Evolutionary conservation across 1,140 invertebrate genomes (phyloP).

Genomic region (Tribolium madens): DNA sequence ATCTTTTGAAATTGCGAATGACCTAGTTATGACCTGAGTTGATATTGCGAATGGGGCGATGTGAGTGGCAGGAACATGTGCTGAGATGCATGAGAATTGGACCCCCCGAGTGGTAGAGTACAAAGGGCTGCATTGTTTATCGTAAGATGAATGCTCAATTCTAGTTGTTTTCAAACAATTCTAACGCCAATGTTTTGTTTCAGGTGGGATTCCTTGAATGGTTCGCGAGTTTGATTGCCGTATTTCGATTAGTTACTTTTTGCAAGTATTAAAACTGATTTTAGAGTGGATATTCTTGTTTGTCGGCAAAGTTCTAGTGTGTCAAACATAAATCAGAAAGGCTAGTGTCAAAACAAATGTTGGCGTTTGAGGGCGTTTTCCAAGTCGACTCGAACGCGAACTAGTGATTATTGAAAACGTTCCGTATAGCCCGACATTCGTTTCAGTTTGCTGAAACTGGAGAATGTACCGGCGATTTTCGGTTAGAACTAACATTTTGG

Average conservation of each 20-base stretch:
- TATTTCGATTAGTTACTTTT: slow-evolving; percentile 26
- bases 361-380: slow-evolving; percentile 40
- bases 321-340: slow-evolving; percentile 47
- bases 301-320: not conserved
- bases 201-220: slow-evolving; percentile 38
- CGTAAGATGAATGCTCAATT: slow-evolving; percentile 40
- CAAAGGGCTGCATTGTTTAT: slow-evolving; percentile 42
- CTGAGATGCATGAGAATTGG: slow-evolving; percentile 39
- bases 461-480: slow-evolving; percentile 49
- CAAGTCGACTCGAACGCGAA: slow-evolving; percentile 30
- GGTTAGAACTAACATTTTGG: slow-evolving; percentile 50
- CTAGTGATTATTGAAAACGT: slow-evolving; percentile 49
- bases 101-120: slow-evolving; percentile 8
- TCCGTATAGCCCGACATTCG: slow-evolving; percentile 44
- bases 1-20: slow-evolving; percentile 20
- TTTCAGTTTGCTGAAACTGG: slow-evolving; percentile 49
- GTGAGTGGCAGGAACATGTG: slow-evolving; percentile 36
- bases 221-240: not conserved
- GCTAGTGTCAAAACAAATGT: slow-evolving; percentile 50
- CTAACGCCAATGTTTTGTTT: slow-evolving; percentile 43
- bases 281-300: slow-evolving; percentile 2
- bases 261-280: not conserved
- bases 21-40: slow-evolving; percentile 30
- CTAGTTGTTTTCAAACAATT: slow-evolving; percentile 42
- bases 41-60: slow-evolving; percentile 30